These are phyloP conservation scores for Drosophila elegans DNA, from an alignment of 1,140 invertebrate species.

Conservation along the genomic window DNA sequence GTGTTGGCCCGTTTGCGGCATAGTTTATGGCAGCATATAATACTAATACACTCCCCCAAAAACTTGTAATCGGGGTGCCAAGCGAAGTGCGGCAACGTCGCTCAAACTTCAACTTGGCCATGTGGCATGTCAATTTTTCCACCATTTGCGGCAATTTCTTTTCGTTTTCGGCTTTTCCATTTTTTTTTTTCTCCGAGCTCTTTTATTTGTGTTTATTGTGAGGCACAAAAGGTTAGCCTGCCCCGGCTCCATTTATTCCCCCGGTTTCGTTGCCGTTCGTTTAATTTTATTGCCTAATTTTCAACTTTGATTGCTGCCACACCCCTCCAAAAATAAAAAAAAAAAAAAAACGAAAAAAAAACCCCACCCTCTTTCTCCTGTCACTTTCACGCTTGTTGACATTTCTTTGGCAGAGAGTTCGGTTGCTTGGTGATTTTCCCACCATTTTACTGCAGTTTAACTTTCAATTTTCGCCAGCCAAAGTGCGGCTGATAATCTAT, in stretches of 20 bases:
- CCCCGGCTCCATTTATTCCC: neutral
- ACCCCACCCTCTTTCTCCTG: slow-evolving; percentile 1
- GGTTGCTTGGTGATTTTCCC: neutral
- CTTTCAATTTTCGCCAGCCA: slow-evolving; percentile 58
- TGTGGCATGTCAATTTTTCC: slow-evolving; percentile 68
- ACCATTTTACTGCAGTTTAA: slow-evolving; percentile 15
- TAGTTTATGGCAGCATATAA: slow-evolving; percentile 57
- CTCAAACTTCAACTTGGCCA: slow-evolving; percentile 27
- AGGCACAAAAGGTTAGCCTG: slow-evolving; percentile 58
- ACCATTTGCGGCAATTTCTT: slow-evolving; percentile 64
- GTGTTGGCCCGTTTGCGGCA: slow-evolving; percentile 38
- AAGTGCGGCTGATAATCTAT: slow-evolving; percentile 55
- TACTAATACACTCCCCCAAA: slow-evolving; percentile 38
- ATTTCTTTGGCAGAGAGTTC: slow-evolving; percentile 56
- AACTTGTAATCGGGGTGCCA: neutral
- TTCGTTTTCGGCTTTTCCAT: slow-evolving; percentile 16
- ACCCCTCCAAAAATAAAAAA: neutral
- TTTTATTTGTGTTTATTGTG: slow-evolving; percentile 40
- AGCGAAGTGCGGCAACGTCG: slow-evolving; percentile 65
- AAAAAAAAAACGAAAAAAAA: neutral
- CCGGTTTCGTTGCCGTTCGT: slow-evolving; percentile 66
- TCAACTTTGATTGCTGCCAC: slow-evolving; percentile 78
- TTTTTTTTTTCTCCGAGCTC: neutral
- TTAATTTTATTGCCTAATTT: slow-evolving; percentile 82
- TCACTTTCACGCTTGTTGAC: slow-evolving; percentile 77